Base-by-base conservation (phyloP, 2,797 vertebrate species). In the Falco concolor region DNA sequence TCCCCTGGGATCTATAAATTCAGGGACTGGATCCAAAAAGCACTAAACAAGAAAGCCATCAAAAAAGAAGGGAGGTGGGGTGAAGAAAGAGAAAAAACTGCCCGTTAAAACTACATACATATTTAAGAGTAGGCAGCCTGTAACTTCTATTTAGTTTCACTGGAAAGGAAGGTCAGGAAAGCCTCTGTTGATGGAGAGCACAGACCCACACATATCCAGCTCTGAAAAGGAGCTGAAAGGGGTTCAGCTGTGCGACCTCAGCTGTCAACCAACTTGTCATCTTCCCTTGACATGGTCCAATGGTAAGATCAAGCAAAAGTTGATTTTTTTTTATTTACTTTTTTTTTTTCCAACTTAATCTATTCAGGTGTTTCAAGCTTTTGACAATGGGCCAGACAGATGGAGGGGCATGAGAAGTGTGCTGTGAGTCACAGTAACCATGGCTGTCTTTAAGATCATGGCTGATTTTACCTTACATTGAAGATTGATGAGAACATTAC, bases 41-140 rank as follows among this genome's bases (percentile, higher is more conserved):
- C 63, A 82, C 84, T 90, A 86, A 83, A 82, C 15, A 79, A 95
- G 65, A 96, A 95, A 75, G 40, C 42, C 20, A 59, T 57, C 59
- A 78, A 72, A 84, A 65, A 67, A 60, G 19, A 69, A n/a, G 12
- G 22, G 7, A n/a, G 18, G 7, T 14, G 3, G 10, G 0, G 4
- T 34, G 25, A 59, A 83, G 56, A 73, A 18, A 68, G 11, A 49
- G 27, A 32, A 64, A 89, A 91, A 88, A 12, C 8, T 81, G 50
- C 42, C 20, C 10, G 8, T 54, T 92, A 69, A 70, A 91, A 84
- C 23, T 21, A 64, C 15, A 36, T 84, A 34, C 91, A 79, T 95
- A 76, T 92, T 83, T 78, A 83, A 72, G 64, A 81, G 57, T 74
- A 78, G 57, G 34, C 50, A 94, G 72, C 17, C 83, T 80, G 67